A percentile compares a stretch with the other conserved stretches of the same genome.
These are phyloP conservation scores for Macropodus opercularis DNA, from an alignment of 2,797 vertebrate species.

Conservation along the genomic window DNA sequence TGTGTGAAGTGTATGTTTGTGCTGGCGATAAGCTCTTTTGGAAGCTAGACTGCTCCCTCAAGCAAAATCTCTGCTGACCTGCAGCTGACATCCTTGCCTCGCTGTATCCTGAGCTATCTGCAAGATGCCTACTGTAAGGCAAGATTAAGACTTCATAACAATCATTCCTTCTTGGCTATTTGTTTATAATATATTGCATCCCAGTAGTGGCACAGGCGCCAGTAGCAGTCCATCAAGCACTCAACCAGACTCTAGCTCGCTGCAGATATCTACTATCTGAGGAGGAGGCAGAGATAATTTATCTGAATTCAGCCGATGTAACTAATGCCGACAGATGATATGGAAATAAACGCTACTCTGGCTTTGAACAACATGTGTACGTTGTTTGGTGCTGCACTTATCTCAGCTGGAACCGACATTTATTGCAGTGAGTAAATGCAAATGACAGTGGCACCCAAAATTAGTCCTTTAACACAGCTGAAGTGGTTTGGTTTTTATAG, in stretches of 20 bases:
- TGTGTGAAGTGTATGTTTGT: conserved; percentile 24
- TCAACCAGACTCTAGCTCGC: conserved; percentile 20
- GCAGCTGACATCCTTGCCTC: conserved; percentile 45
- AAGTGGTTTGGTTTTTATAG: conserved; percentile 42
- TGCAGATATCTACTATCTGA: conserved; percentile 6
- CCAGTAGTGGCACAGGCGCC: conserved; percentile 29
- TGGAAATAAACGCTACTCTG: conserved; percentile 44
- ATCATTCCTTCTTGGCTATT: conserved; percentile 48
- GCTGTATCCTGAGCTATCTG: conserved; percentile 14
- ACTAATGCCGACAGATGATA: conserved; percentile 61
- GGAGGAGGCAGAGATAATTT: conserved; percentile 29
- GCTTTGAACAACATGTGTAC: conserved; percentile 48
- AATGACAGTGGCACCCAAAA: conserved; percentile 37
- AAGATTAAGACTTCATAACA: conserved; percentile 50
- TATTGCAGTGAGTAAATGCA: conserved; percentile 33
- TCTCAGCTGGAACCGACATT: conserved; percentile 44
- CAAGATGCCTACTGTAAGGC: conserved; percentile 20
- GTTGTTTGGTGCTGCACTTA: conserved; percentile 32
- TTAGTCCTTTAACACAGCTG: conserved; percentile 40
- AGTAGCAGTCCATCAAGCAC: conserved; percentile 45
- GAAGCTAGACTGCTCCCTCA: conserved; percentile 47
- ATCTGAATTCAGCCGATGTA: conserved; percentile 50
- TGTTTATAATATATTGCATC: conserved; percentile 54
- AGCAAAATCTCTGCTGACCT: conserved; percentile 58
- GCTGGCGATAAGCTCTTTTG: conserved; percentile 41